These are phyloP conservation scores for Leptosomus discolor DNA, from an alignment of 2,113 vertebrate genomes.

Conservation along the genomic window DNA sequence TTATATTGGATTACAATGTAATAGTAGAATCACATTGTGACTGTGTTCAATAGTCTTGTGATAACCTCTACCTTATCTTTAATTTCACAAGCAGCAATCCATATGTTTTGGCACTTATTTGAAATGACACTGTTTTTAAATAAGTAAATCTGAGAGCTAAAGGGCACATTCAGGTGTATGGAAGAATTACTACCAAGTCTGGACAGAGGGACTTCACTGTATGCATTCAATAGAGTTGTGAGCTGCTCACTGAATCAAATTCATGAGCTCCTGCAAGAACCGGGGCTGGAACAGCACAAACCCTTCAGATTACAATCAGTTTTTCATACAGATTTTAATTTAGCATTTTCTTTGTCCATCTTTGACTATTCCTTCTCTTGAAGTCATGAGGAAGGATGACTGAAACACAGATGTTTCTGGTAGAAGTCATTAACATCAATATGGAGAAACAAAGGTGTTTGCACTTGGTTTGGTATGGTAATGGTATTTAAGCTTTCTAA, in stretches of 20 bases:
- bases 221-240: fast-evolving
- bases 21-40: background rate
- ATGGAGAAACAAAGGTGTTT: background rate
- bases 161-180: background rate
- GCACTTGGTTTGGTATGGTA: background rate
- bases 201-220: background rate
- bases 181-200: background rate
- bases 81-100: background rate
- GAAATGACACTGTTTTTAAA: background rate
- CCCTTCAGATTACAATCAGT: background rate
- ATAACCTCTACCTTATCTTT: background rate
- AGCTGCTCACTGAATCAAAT: background rate
- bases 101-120: background rate
- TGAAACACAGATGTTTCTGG: background rate
- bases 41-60: background rate
- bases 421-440: background rate
- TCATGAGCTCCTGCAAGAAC: background rate
- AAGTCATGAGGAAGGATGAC: background rate
- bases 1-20: background rate
- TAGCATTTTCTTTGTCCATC: background rate
- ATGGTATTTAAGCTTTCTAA: background rate
- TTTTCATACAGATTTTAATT: background rate
- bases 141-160: background rate
- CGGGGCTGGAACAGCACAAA: background rate
- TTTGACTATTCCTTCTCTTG: background rate